Base-by-base conservation (phyloP, 2,888 invertebrate genomes). In the Athrips mouffetella region DNA sequence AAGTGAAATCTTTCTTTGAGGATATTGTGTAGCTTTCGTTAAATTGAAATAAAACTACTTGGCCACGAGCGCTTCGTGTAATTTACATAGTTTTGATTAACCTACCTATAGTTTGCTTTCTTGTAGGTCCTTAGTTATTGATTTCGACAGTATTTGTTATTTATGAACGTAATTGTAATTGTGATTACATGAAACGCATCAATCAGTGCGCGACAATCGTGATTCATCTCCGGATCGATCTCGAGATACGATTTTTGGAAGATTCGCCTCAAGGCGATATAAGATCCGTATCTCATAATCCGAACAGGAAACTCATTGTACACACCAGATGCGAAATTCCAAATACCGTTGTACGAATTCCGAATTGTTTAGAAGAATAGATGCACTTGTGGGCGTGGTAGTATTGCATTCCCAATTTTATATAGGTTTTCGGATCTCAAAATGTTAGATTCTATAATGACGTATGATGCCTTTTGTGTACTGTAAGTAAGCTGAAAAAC, bases 251-350 rank as follows among this genome's bases (percentile, higher is more conserved):
- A 23, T 25, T 23, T 41, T 23, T 41, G 30, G 62, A 62, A 61
- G 53, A 63, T 67, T 67, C 76, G 65, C 66, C 80, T 76, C 64
- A 53, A 71, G 79, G 80, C 80, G 75, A 80, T 71, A 76, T 62
- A 57, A 76, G 83, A 85, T 82, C 74, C 70, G 73, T 75, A 85
- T 85, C 86, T 76, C 63, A 65, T 83, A 86, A 86, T 85, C 85
- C 86, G 79, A 75, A 85, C 88, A 87, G 88, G 88, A 88, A 88
- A 70, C 64, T 70, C 72, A 77, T 87, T 88, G 85, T 85, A 58
- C 64, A 62, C 59, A 72, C 75, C 87, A 87, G 87, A 88, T 87
- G 88, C 83, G 84, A 86, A 87, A 88, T 87, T 78, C 87, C 83
- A 69, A 60, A 62, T 60, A 66, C 60, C 57, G 59, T 65, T 63